Evolutionary conservation across 2,888 invertebrate genomes (phyloP), one percentile per base, ranked within the genome.

Genomic region (Unio delphinus): DNA sequence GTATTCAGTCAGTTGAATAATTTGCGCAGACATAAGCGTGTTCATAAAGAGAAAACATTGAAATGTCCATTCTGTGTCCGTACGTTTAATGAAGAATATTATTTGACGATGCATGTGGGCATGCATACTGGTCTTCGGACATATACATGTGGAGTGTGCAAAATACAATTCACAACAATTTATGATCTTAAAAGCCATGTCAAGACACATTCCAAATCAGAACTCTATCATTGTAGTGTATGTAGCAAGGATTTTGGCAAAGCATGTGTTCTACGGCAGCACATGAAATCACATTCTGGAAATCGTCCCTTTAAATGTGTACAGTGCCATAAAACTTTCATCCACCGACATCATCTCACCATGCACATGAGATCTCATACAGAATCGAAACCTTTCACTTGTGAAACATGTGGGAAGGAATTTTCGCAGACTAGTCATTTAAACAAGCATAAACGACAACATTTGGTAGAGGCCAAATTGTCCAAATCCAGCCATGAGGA

Each of bases 81-180:
- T 4, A 76, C 76, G 17, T 82, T 80, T 61, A 78, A 78, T 64
- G 80, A 82, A 58, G 74, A 76, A 18, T 80, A 79, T 67, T 80
- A 82, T 62, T 65, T 82, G 17, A 79, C 72, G 55, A 82, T 80
- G 80, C 82, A 82, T 45, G 75, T 79, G 64, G 78, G 80, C 0
- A 78, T 79, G 6, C 82, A 82, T 60, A 82, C 82, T 17, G 82
- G 82, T 0, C 75, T 78, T n/a, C 61, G 82, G 3, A 78, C 79
- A 11, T 82, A 80, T 60, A 80, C 76, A 61, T 82, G 82, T 69
- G 80, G 79, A 0, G 77, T 80, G 8, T 82, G 82, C 65, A 76
- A 66, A 59, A 58, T 71, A 1, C 56, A 69, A 4, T 82, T 80
- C 64, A 58, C 74, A 7, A 77, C 80, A 4, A 77, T 68, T 60